A percentile compares a stretch with the other conserved stretches of the same genome.
Conservation (phyloP, 2,888 invertebrate genomes). For the Dusona sp. region DNA sequence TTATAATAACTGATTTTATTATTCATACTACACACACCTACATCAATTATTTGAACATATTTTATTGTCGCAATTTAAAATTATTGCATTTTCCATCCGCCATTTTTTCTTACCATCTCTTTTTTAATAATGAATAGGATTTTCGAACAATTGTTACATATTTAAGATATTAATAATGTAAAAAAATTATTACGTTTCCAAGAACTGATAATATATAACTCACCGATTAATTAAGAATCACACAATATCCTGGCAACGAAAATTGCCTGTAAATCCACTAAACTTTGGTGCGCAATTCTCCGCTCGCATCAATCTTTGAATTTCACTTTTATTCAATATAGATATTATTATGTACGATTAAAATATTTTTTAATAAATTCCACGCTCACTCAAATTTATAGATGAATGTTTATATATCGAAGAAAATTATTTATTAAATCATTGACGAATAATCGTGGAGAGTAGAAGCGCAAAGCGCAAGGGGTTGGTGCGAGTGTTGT, state of each 20-base stretch:
- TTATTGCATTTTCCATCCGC: not conserved
- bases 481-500: slow-evolving; percentile 30
- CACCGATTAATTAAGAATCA: slow-evolving; percentile 23
- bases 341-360: not conserved
- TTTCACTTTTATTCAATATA: not conserved
- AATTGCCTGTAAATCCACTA: slow-evolving; percentile 6
- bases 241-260: slow-evolving; percentile 16
- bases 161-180: not conserved
- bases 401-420: not conserved
- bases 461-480: slow-evolving; percentile 12
- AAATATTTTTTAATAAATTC: not conserved
- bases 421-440: not conserved
- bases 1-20: not conserved
- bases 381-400: not conserved
- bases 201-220: not conserved
- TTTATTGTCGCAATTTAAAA: not conserved
- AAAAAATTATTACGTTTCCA: not conserved
- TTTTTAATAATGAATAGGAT: not conserved
- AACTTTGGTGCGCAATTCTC: slow-evolving; percentile 5
- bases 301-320: not conserved
- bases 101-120: not conserved
- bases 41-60: not conserved
- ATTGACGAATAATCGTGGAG: slow-evolving; percentile 33
- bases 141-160: not conserved
- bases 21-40: not conserved